Evolutionary conservation across 2,113 vertebrate species (phyloP), one percentile per base, ranked within the genome.

Genomic region (Ictidomys tridecemlineatus): DNA sequence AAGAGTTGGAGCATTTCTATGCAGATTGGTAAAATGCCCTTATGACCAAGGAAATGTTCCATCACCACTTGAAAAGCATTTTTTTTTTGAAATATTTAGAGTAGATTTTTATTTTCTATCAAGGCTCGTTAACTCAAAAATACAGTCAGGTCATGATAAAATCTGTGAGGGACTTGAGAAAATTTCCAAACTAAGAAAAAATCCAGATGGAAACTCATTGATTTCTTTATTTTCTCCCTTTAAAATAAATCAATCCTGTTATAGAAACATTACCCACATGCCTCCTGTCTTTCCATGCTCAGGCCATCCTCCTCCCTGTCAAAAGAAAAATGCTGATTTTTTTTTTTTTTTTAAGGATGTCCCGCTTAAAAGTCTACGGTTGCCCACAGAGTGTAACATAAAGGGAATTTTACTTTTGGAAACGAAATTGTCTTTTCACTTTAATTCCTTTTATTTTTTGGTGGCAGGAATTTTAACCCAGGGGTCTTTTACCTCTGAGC

Each of bases 71-170:
- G 48, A 85, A 89, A 86, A 82, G 45, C 76, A 90, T 85, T 84
- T 97, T 39, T 97, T 39, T 42, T 92, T 86, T 13, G 18, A 70
- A 95, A 93, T 96, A 96, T 97, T 97, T 97, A 85, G 87, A 93
- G 42, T 94, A 83, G 77, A 94, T 85, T 94, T 95, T 96, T 74
- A 58, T 95, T 96, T 94, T 94, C 67, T 89, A 79, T 74, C 39
- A 83, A 56, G 42, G 3, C 51, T 94, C 93, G 37, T 85, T 97
- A 93, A 82, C 69, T 95, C 72, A 94, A 91, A 96, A 97, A 86
- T 89, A 53, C 32, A 72, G 11, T 65, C 74, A 96, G 89, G 89
- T 95, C 90, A 95, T 26, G 61, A 93, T 82, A 94, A 97, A 97
- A 94, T 97, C 76, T 97, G 80, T 93, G 93, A 95, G 48, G 13